Conservation (phyloP, 2,113 vertebrate genomes). For the Microtus pennsylvanicus region DNA sequence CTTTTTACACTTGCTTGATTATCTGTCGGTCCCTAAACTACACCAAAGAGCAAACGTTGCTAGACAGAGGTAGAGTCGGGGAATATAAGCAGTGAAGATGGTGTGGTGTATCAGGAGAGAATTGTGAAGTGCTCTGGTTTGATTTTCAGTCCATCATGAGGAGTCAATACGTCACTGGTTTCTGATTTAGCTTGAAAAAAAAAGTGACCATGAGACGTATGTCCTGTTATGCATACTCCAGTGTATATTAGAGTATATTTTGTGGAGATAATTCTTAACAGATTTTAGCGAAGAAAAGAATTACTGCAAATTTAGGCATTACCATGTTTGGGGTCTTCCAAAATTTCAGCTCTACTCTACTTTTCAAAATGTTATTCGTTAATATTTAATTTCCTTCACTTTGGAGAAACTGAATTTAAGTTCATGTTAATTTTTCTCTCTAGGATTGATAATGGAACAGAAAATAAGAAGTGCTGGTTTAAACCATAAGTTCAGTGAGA, state of each 20-base stretch:
- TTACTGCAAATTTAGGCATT: background rate
- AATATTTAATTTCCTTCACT: constrained; percentile 21
- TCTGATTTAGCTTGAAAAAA: background rate
- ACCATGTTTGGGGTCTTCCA: background rate
- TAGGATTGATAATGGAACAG: background rate
- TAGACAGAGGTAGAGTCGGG: background rate
- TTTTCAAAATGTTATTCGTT: background rate
- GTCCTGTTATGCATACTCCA: background rate
- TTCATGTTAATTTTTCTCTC: background rate
- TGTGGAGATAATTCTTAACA: background rate
- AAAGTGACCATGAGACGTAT: background rate
- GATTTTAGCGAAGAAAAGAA: background rate
- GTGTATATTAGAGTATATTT: background rate
- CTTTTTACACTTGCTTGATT: background rate
- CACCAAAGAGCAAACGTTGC: background rate
- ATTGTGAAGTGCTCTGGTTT: background rate
- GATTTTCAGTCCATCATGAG: background rate
- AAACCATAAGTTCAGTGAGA: background rate
- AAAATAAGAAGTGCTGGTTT: background rate
- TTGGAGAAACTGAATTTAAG: background rate
- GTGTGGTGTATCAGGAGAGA: accelerated
- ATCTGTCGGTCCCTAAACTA: background rate
- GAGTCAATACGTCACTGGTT: background rate
- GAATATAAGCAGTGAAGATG: background rate
- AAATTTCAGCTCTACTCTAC: background rate